Base-by-base conservation (phyloP, 2,888 invertebrate genomes). In the Hybos culiciformis region DNA sequence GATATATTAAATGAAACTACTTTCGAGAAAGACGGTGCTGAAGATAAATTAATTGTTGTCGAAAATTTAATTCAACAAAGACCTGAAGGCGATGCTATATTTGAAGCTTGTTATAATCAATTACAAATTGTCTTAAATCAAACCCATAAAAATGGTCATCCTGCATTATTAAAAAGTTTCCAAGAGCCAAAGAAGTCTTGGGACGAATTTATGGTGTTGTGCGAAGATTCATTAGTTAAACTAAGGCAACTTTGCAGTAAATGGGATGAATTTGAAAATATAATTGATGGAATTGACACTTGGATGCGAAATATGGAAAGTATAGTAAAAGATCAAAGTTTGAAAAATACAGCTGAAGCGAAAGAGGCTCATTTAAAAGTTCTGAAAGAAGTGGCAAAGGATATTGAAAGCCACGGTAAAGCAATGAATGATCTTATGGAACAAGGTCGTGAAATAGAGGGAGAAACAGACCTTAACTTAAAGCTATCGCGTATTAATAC, bases 221-320 rank as follows among this genome's bases (percentile, higher is more conserved):
- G 87, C 53, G 70, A 71, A 52, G 75, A 79, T 21, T 80, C 81
- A 24, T 74, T 80, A 50, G 75, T 75, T 14, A 83, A 81, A 61
- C 65, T 90, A 12, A 79, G 80, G 52, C 78, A 80, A 47, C 73
- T 86, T 7, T 77, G 85, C 49, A 78, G 77, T 37, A 79, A 85
- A 57, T 88, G 87, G 80, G 79, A 79, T 34, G 79, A 84, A 57
- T 85, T 87, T 52, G 84, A 86, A 55, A 76, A 75, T 38, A 73
- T 80, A 17, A 74, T 90, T 24, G 83, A 87, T 50, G 75, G 75
- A 44, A 69, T 93, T 3, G 83, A 83, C 55, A 72, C 75, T 38
- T 94, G 93, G 93, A 71, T 90, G 39, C 87, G 85, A 59, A 73
- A 79, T 40, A 84, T 84, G 58, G 93, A 94, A 66, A 74, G 75